Evolutionary conservation across 35 echinoderm and acorn worm genomes (phyloP).

Genomic region (Heliocidaris tuberculata): DNA sequence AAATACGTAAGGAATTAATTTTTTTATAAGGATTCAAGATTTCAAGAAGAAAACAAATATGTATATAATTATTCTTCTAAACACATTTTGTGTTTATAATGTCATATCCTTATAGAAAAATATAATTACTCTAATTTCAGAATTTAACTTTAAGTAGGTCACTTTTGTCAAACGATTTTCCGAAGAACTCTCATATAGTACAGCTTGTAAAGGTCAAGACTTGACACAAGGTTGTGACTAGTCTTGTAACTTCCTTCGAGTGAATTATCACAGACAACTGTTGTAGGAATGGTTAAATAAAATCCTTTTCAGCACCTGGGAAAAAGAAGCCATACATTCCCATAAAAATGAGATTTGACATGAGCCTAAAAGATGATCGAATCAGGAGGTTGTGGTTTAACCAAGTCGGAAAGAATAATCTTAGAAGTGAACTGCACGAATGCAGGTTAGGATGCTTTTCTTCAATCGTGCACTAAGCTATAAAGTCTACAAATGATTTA

Average conservation of each 20-base stretch:
- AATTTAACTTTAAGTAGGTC: too few relatives aligned
- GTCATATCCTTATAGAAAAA: too few relatives aligned
- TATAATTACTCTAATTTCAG: too few relatives aligned
- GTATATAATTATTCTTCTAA: too few relatives aligned
- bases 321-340: neutral
- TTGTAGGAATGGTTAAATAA: neutral
- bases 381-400: neutral
- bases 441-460: neutral
- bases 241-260: neutral
- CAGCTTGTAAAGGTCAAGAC: neutral
- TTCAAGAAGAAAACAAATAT: too few relatives aligned
- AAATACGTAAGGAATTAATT: too few relatives aligned
- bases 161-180: neutral
- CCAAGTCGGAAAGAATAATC: neutral
- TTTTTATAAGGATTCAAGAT: too few relatives aligned
- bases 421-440: neutral
- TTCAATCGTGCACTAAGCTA: neutral
- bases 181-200: neutral
- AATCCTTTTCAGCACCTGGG: neutral
- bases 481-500: neutral
- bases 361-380: neutral
- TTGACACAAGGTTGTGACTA: neutral
- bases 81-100: too few relatives aligned
- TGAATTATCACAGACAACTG: neutral
- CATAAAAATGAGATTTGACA: neutral